Evolutionary conservation across 1,140 invertebrate species (phyloP).

Genomic region (Cardiocondyla obscurior): DNA sequence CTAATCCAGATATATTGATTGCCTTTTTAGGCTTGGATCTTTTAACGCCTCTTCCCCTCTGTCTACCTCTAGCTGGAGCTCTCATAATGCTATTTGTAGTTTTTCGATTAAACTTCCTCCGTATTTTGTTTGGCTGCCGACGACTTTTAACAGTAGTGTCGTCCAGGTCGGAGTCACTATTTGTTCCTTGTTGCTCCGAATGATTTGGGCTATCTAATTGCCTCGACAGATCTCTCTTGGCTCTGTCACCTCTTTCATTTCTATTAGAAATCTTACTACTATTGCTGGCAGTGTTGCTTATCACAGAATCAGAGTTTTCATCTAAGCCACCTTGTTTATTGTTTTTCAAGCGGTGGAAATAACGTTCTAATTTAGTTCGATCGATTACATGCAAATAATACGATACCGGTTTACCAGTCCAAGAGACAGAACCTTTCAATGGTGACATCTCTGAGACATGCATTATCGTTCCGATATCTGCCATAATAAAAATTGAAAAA

Average conservation of each 20-base stretch:
- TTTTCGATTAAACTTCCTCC: constrained; percentile 82
- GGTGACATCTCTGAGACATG: constrained; percentile 98
- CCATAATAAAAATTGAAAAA: constrained; percentile 53
- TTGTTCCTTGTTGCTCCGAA: constrained; percentile 77
- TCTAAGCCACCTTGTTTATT: constrained; percentile 90
- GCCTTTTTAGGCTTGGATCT: constrained; percentile 86
- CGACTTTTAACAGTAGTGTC: constrained; percentile 76
- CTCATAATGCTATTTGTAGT: constrained; percentile 79
- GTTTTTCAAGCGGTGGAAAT: constrained; percentile 96
- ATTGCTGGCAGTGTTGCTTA: constrained; percentile 83
- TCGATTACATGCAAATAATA: constrained; percentile 99
- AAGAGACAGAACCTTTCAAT: constrained; percentile 97
- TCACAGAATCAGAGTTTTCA: constrained; percentile 83
- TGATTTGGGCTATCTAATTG: constrained; percentile 81
- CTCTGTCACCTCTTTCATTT: constrained; percentile 77
- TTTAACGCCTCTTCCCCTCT: constrained; percentile 83
- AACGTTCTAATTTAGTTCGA: constrained; percentile 97
- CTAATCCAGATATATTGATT: constrained; percentile 92
- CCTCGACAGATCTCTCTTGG: constrained; percentile 80
- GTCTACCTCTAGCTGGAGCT: constrained; percentile 78
- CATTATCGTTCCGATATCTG: constrained; percentile 99
- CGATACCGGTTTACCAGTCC: constrained; percentile 98
- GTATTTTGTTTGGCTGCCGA: constrained; percentile 78
- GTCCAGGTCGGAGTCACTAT: constrained; percentile 79
- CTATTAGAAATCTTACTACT: constrained; percentile 77